A percentile compares a stretch with the other conserved stretches of the same genome.
Conservation (phyloP, 2,888 invertebrate genomes). For the Argynnis bischoffii region DNA sequence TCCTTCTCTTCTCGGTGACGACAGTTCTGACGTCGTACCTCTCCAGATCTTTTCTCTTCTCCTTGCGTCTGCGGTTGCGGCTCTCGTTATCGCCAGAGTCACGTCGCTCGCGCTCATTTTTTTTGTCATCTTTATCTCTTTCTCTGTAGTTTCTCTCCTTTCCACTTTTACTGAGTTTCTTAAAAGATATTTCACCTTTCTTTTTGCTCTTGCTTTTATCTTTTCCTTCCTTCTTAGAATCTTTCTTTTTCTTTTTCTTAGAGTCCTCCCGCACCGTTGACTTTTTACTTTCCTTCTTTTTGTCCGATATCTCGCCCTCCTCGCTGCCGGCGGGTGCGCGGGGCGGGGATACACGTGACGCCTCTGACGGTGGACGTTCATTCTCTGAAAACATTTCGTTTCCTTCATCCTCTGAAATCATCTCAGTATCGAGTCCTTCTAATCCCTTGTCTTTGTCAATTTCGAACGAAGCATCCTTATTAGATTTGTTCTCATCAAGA, state of each 20-base stretch:
- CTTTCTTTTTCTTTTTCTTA: constrained; percentile 80
- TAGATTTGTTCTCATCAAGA: constrained; percentile 84
- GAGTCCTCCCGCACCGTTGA: constrained; percentile 47
- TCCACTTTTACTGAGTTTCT: constrained; percentile 89
- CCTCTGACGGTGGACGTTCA: constrained; percentile 71
- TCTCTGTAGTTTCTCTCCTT: constrained; percentile 91
- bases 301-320: constrained; percentile 83
- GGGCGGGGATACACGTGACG: constrained; percentile 50
- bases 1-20: constrained; percentile 86
- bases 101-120: constrained; percentile 57
- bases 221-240: constrained; percentile 74
- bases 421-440: constrained; percentile 86
- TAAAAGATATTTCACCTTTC: constrained; percentile 85
- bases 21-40: constrained; percentile 92
- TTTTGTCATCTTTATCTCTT: constrained; percentile 67
- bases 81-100: constrained; percentile 51
- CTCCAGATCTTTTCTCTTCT: constrained; percentile 89
- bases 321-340: constrained; percentile 64
- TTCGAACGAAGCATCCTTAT: constrained; percentile 63
- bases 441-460: constrained; percentile 69
- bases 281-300: constrained; percentile 51
- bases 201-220: constrained; percentile 72
- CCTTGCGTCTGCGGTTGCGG: constrained; percentile 68
- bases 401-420: constrained; percentile 88
- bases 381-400: constrained; percentile 85